Conservation (phyloP, 2,888 invertebrate species). For the Malthinus flaveolus region DNA sequence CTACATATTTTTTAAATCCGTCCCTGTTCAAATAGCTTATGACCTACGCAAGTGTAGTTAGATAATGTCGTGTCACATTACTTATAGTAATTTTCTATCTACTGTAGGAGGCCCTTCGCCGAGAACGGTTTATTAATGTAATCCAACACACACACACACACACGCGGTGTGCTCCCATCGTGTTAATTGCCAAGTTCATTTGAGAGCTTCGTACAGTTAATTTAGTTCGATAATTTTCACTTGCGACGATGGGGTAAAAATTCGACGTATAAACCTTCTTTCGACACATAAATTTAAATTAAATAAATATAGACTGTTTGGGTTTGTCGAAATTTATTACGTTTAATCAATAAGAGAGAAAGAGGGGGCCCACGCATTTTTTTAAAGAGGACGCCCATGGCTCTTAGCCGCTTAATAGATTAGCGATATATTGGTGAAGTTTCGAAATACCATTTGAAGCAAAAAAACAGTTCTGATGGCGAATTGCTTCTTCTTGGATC, state of each 20-base stretch:
- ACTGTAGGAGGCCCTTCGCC: conserved; percentile 24
- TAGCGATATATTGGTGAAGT: too few relatives aligned
- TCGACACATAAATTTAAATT: too few relatives aligned
- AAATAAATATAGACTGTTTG: too few relatives aligned
- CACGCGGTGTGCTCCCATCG: too few relatives aligned
- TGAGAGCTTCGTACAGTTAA: background rate
- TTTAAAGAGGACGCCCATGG: background rate
- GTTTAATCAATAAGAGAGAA: background rate
- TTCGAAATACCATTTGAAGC: too few relatives aligned
- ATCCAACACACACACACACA: conserved; percentile 15
- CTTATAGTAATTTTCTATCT: conserved; percentile 22
- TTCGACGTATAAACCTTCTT: background rate
- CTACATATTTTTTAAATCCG: conserved; percentile 1
- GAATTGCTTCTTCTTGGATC: too few relatives aligned
- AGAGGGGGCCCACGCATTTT: background rate
- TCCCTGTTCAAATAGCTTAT: conserved; percentile 9
- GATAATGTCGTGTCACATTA: conserved; percentile 17
- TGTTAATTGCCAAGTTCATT: conserved; percentile 13
- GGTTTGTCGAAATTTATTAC: background rate
- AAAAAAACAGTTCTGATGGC: too few relatives aligned
- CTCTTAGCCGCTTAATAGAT: too few relatives aligned
- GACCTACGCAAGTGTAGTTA: conserved; percentile 14
- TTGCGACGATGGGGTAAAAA: background rate
- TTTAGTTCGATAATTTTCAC: background rate
- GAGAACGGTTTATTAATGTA: conserved; percentile 20